Evolutionary conservation across 1,140 invertebrate species (phyloP).

Genomic region (Ephestia elutella): DNA sequence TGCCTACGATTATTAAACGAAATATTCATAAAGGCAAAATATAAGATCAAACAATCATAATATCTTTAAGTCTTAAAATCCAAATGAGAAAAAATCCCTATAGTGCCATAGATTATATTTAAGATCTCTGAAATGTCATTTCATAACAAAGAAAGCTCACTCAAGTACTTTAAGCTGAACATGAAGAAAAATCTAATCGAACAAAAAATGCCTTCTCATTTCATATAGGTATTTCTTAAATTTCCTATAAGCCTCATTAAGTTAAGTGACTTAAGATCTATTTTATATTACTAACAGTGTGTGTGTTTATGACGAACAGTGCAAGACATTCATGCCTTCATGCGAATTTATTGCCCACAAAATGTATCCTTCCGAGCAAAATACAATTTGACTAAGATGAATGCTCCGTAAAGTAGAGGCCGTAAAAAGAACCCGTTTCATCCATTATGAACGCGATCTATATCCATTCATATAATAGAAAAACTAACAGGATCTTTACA

Average conservation of each 20-base stretch:
- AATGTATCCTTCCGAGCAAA: constrained; percentile 24
- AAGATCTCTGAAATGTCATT: too few species aligned
- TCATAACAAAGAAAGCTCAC: too few species aligned
- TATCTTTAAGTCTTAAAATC: too few species aligned
- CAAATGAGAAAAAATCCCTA: too few species aligned
- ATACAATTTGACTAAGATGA: constrained; percentile 41
- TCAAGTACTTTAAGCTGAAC: too few species aligned
- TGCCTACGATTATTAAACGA: too few species aligned
- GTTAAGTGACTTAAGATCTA: background rate
- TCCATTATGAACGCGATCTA: constrained; percentile 18
- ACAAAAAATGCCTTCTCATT: too few species aligned
- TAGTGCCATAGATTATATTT: too few species aligned
- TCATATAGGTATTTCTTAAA: too few species aligned
- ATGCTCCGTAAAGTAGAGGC: constrained; percentile 22
- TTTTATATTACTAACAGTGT: background rate
- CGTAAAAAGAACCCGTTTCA: constrained; percentile 23
- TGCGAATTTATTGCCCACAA: constrained; percentile 24
- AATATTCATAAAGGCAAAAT: too few species aligned
- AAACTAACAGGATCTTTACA: constrained; percentile 4
- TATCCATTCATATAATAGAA: constrained; percentile 24
- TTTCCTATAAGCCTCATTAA: background rate
- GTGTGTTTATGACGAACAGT: constrained; percentile 3
- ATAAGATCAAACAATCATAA: too few species aligned
- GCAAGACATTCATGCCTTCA: constrained; percentile 5
- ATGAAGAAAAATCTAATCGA: too few species aligned